Evolutionary conservation across 2,113 vertebrate species (phyloP).

Genomic region (Hepsetus odoe): DNA sequence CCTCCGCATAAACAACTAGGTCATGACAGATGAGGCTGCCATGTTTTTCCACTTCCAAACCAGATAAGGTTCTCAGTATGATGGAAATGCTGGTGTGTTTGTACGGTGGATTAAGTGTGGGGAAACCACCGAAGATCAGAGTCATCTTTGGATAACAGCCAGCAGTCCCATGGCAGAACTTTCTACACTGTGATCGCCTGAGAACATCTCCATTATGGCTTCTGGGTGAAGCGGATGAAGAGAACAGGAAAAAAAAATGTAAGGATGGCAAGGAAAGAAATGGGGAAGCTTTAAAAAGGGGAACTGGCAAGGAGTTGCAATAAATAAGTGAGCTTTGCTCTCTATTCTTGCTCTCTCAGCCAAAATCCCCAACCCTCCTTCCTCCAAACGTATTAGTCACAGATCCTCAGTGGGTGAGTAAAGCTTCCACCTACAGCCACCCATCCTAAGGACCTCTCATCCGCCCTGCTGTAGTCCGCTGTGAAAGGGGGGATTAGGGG

Average conservation of each 20-base stretch:
- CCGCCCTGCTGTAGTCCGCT: constrained; percentile 53
- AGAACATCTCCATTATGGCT: not conserved
- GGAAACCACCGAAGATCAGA: too few relatives aligned
- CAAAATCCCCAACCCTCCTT: constrained; percentile 57
- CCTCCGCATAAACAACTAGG: not conserved
- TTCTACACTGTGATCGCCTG: not conserved
- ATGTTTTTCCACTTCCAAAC: not conserved
- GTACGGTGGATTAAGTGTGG: not conserved
- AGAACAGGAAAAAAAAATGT: constrained; percentile 62
- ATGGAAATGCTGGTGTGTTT: not conserved
- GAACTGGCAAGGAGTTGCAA: constrained; percentile 71
- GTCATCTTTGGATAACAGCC: not conserved
- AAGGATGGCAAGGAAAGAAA: constrained; percentile 72
- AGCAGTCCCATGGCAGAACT: not conserved
- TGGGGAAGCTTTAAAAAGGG: constrained; percentile 68
- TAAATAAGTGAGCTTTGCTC: constrained; percentile 64
- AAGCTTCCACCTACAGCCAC: constrained; percentile 36
- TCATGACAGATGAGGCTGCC: not conserved
- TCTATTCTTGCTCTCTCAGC: constrained; percentile 43
- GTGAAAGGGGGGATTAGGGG: not conserved
- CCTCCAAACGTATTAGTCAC: constrained; percentile 65
- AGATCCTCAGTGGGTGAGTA: constrained; percentile 53
- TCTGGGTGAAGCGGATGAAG: constrained; percentile 20
- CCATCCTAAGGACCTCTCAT: constrained; percentile 52
- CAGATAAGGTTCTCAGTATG: not conserved